Conservation (phyloP, 2,113 vertebrate genomes). For the Heloderma charlesbogerti region DNA sequence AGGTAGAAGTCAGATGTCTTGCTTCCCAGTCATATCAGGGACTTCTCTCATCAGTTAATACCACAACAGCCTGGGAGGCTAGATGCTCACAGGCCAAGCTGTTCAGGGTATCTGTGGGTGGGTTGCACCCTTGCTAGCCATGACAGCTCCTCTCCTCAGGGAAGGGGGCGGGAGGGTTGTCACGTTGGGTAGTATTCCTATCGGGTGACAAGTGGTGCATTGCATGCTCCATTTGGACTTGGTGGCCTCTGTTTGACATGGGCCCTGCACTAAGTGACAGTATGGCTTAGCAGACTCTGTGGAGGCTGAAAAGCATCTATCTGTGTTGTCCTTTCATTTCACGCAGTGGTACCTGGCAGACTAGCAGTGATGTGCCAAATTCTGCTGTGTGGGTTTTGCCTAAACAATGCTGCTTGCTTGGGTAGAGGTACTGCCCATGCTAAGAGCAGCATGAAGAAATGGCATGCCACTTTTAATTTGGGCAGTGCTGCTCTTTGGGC, state of each 20-base stretch:
- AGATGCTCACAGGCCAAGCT: too few species aligned
- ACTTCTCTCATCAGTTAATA: not conserved
- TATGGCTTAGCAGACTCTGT: not conserved
- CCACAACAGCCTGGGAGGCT: not conserved
- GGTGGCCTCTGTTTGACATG: not conserved
- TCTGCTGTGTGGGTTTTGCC: not conserved
- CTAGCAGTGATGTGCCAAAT: not conserved
- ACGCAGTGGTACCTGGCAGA: not conserved
- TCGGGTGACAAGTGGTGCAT: not conserved
- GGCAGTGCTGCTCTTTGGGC: too few species aligned
- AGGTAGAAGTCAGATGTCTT: not conserved
- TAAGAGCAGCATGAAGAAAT: not conserved
- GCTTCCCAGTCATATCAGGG: too few species aligned
- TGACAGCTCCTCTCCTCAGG: not conserved
- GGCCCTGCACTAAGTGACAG: not conserved
- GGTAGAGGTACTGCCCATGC: not conserved
- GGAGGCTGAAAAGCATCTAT: not conserved
- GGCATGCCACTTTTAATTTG: not conserved
- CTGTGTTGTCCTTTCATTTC: not conserved
- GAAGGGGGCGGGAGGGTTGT: not conserved
- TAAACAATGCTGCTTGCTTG: not conserved
- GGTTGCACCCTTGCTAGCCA: too few species aligned
- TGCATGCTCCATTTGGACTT: not conserved
- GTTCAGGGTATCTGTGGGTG: not conserved
- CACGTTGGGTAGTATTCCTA: too few species aligned